These are phyloP conservation scores for Zootoca vivipara DNA, from an alignment of 2,113 vertebrate species.

Conservation along the genomic window DNA sequence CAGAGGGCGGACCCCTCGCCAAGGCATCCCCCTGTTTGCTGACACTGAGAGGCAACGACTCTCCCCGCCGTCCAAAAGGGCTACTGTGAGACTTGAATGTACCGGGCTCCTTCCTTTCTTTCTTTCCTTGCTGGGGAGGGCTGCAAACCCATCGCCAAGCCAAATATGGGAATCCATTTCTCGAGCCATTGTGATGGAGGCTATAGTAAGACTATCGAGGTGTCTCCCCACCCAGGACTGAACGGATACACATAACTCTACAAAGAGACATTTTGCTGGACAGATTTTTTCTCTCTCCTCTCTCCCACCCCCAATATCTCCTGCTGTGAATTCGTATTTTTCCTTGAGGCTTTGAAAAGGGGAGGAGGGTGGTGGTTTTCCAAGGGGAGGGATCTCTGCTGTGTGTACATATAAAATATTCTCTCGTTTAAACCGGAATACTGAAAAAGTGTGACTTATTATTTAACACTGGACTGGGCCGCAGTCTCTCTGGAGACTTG, in stretches of 20 bases:
- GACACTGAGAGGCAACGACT: not conserved
- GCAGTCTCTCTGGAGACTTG: conserved; percentile 32
- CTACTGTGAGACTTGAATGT: conserved; percentile 48
- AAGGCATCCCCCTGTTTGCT: not conserved
- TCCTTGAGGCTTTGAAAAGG: conserved; percentile 33
- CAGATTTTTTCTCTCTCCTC: not conserved
- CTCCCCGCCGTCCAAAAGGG: conserved; percentile 4
- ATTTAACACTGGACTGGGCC: conserved; percentile 44
- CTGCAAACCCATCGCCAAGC: not conserved
- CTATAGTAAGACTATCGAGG: not conserved
- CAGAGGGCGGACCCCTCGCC: not conserved
- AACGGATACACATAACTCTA: not conserved
- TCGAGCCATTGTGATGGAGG: not conserved
- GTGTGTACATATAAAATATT: conserved; percentile 66
- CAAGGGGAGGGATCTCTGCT: not conserved
- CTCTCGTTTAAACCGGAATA: conserved; percentile 58
- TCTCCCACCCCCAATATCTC: conserved; percentile 15
- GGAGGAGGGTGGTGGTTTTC: conserved; percentile 29
- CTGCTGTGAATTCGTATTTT: conserved; percentile 6
- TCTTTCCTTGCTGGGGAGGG: not conserved
- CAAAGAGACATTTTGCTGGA: not conserved
- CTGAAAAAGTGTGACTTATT: conserved; percentile 41
- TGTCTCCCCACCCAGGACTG: conserved; percentile 19
- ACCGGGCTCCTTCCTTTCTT: conserved; percentile 29
- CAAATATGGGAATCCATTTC: conserved; percentile 49